These are phyloP conservation scores for Myopa testacea DNA, from an alignment of 2,888 invertebrate species.

Conservation along the genomic window DNA sequence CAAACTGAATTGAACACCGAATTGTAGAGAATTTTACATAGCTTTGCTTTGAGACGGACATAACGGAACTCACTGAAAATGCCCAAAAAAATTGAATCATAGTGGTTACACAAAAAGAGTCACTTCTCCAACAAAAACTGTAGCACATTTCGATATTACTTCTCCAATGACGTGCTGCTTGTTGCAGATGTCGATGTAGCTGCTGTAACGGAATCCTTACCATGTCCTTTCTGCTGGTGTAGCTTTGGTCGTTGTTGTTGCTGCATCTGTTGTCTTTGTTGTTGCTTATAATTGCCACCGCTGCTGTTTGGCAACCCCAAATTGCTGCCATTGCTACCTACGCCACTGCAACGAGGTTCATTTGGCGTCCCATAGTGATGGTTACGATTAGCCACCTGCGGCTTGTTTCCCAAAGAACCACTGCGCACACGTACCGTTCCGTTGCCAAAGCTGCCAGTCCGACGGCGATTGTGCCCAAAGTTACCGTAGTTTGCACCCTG, in stretches of 20 bases:
- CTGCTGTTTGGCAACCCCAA: constrained; percentile 57
- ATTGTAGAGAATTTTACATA: too few relatives aligned
- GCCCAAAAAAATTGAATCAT: not conserved
- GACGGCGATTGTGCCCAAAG: constrained; percentile 42
- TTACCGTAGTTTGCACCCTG: constrained; percentile 48
- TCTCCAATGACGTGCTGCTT: constrained; percentile 50
- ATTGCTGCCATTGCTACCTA: constrained; percentile 56
- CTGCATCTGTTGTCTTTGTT: constrained; percentile 51
- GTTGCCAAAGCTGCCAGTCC: constrained; percentile 46
- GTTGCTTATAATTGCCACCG: constrained; percentile 46
- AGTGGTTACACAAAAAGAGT: not conserved
- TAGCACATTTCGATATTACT: constrained; percentile 49
- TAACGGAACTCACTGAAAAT: not conserved
- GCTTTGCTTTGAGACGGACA: not conserved
- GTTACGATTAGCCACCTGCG: constrained; percentile 65
- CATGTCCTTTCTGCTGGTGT: constrained; percentile 45
- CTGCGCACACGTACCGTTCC: constrained; percentile 66
- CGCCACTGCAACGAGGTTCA: constrained; percentile 61
- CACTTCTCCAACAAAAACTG: constrained; percentile 31
- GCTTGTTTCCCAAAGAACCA: constrained; percentile 67
- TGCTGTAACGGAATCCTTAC: constrained; percentile 45
- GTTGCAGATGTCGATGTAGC: constrained; percentile 36
- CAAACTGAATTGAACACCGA: too few relatives aligned
- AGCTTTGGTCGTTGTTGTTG: constrained; percentile 48
- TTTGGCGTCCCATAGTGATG: constrained; percentile 62